Conservation (phyloP, 2,113 vertebrate species). For the Microtus ochrogaster region DNA sequence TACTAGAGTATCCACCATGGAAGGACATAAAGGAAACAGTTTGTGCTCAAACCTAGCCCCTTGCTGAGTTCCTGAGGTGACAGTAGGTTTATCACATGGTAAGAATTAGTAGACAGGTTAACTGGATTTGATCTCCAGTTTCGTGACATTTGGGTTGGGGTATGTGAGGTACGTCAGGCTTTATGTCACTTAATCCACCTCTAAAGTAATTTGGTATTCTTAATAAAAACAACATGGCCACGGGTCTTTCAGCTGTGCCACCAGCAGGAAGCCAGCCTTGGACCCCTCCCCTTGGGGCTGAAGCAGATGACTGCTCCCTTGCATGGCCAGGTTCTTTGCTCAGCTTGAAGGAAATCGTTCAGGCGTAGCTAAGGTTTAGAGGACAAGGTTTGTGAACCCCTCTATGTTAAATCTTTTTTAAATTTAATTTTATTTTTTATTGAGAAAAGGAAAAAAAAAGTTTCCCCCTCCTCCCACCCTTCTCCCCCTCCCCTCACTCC, state of each 20-base stretch:
- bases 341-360: background rate
- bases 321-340: background rate
- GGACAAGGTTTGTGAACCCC: background rate
- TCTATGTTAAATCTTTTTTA: background rate
- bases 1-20: background rate
- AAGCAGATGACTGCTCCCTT: background rate
- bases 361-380: background rate
- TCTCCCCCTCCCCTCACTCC: too few species aligned
- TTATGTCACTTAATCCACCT: background rate
- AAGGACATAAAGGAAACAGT: slow-evolving; percentile 32
- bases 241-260: background rate
- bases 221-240: background rate
- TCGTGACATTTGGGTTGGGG: background rate
- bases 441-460: too few species aligned
- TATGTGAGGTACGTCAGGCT: background rate
- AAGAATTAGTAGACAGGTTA: background rate
- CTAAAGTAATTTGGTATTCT: background rate
- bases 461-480: too few species aligned
- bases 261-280: background rate
- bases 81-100: background rate
- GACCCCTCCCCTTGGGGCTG: background rate
- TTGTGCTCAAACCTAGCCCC: slow-evolving; percentile 9
- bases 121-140: background rate
- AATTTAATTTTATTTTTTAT: too few species aligned
- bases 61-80: background rate